Conservation (phyloP, 2,888 invertebrate species). For the Lithophane socia region DNA sequence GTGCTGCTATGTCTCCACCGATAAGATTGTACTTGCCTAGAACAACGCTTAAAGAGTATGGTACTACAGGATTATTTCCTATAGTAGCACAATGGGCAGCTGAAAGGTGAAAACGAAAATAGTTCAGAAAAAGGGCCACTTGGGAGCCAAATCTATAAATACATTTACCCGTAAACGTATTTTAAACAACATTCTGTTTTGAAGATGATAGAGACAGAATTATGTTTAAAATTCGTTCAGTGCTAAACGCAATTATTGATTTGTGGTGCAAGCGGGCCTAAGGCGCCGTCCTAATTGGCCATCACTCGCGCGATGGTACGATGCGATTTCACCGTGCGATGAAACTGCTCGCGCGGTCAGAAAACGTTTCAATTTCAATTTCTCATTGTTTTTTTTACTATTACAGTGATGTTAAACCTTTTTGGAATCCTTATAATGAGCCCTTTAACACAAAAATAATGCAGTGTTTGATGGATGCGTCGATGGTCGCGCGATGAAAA, state of each 20-base stretch:
- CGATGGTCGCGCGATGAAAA: too few relatives aligned
- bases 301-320: too few relatives aligned
- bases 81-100: neutral
- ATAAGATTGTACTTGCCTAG: slow-evolving; percentile 79
- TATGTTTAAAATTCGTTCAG: neutral
- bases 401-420: too few relatives aligned
- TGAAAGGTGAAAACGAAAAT: neutral
- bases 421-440: too few relatives aligned
- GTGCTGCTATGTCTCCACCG: slow-evolving; percentile 73
- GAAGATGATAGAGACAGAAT: neutral
- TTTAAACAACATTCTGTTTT: neutral
- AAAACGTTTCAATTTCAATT: too few relatives aligned
- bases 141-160: neutral
- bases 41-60: slow-evolving; percentile 68
- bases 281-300: too few relatives aligned
- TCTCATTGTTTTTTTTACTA: too few relatives aligned
- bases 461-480: too few relatives aligned
- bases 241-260: neutral
- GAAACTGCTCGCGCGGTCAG: too few relatives aligned
- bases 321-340: too few relatives aligned
- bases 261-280: neutral
- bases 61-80: neutral
- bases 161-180: neutral
- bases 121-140: neutral
- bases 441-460: too few relatives aligned